phyloP scores from a whole-genome alignment of 2,797 vertebrate genomes.

The Acridotheres tristis region DNA sequence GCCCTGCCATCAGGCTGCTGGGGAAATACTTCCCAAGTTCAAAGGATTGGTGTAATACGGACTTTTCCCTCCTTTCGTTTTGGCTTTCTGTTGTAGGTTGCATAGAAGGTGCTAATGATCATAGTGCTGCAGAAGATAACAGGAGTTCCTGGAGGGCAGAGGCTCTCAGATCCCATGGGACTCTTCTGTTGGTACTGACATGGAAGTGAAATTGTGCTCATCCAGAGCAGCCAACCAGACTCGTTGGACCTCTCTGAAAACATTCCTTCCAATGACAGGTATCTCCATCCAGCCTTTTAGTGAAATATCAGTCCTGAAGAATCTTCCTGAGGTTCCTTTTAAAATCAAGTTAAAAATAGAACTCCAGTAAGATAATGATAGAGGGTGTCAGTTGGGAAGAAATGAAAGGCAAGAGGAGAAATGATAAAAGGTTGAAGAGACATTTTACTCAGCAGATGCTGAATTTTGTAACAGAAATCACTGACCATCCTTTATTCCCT shows the following conservation, averaged over 20 bases:
- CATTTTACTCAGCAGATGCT: not conserved
- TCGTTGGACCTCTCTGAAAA: not conserved
- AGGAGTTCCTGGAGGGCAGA: too few species aligned
- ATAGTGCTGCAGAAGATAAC: not conserved
- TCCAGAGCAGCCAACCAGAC: not conserved
- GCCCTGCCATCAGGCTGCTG: not conserved
- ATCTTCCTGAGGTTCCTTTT: not conserved
- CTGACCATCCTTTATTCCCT: not conserved
- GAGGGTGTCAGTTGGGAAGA: not conserved
- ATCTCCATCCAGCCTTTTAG: not conserved
- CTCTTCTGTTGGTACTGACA: not conserved
- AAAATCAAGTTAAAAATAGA: not conserved
- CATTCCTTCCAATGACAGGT: not conserved
- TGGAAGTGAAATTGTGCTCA: not conserved
- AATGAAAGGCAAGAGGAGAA: not conserved
- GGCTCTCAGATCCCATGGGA: not conserved
- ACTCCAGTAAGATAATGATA: not conserved
- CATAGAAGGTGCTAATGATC: not conserved
- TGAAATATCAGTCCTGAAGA: not conserved
- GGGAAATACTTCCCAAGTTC: not conserved
- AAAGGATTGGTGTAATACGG: not conserved
- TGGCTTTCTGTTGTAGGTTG: not conserved
- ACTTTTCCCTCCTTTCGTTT: not conserved
- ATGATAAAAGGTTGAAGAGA: not conserved
- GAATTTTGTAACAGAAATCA: not conserved